These are phyloP conservation scores for Naja naja DNA, from an alignment of 2,113 vertebrate species.

Conservation along the genomic window DNA sequence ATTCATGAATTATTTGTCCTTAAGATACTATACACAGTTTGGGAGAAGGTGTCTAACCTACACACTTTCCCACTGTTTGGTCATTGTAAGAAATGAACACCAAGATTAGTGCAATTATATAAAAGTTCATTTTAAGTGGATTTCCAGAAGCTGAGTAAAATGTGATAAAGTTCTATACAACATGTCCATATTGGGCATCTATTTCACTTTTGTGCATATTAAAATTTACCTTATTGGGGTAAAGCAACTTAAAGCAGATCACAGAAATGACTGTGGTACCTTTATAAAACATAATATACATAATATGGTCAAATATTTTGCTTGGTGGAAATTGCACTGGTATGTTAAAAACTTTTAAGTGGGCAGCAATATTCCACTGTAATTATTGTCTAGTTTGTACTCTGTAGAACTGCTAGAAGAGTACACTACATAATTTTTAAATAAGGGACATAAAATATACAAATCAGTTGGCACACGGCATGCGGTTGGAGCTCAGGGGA, in stretches of 20 bases:
- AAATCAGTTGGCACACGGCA: background rate
- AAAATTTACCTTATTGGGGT: background rate
- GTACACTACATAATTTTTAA: conserved; percentile 5
- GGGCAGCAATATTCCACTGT: background rate
- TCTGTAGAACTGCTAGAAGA: background rate
- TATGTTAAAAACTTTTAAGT: background rate
- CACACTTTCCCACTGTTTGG: background rate
- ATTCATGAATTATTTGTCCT: background rate
- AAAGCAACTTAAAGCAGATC: background rate
- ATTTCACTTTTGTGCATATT: background rate
- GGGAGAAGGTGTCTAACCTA: background rate
- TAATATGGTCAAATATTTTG: conserved; percentile 8
- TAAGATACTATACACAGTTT: background rate
- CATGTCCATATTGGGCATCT: background rate
- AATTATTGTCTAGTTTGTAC: background rate
- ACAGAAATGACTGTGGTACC: background rate
- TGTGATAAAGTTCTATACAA: background rate
- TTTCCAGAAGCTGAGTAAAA: background rate
- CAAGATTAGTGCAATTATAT: background rate
- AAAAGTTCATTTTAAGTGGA: background rate
- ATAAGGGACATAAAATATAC: background rate
- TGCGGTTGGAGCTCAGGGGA: background rate
- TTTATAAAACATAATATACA: background rate
- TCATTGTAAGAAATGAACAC: background rate
- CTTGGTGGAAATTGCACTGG: background rate